Evolutionary conservation across 2,888 invertebrate genomes (phyloP).

Genomic region (Phymatocera aterrima): DNA sequence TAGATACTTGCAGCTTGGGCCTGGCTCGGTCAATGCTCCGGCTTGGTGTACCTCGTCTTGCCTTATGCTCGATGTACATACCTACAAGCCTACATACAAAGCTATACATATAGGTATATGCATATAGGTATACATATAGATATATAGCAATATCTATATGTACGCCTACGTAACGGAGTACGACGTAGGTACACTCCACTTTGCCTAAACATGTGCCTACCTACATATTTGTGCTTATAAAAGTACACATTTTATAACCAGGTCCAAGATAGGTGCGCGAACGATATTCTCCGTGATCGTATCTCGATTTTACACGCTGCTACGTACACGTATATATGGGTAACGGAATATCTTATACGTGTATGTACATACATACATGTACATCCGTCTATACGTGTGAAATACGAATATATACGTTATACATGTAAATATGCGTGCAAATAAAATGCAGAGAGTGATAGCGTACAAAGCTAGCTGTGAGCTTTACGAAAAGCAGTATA

Average conservation of each 20-base stretch:
- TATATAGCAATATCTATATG: background rate
- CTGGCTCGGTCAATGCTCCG: constrained; percentile 38
- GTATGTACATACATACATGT: too few relatives aligned
- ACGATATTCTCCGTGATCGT: background rate
- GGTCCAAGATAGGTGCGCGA: background rate
- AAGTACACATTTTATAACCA: background rate
- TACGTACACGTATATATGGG: background rate
- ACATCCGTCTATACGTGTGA: background rate
- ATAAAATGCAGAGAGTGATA: too few relatives aligned
- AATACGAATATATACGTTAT: too few relatives aligned
- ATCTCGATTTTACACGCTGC: background rate
- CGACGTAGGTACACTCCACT: background rate
- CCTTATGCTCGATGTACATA: constrained; percentile 16
- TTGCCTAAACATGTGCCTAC: background rate
- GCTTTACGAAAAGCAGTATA: too few relatives aligned
- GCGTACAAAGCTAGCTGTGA: too few relatives aligned
- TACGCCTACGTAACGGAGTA: background rate
- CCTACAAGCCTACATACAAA: too few relatives aligned
- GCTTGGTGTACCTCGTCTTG: constrained; percentile 27
- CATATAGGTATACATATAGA: background rate
- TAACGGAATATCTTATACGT: background rate
- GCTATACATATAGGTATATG: background rate
- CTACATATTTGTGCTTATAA: too few relatives aligned
- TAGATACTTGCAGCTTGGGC: constrained; percentile 37
- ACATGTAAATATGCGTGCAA: too few relatives aligned